These are phyloP conservation scores for Leucania comma DNA, from an alignment of 2,888 invertebrate genomes.

Conservation along the genomic window DNA sequence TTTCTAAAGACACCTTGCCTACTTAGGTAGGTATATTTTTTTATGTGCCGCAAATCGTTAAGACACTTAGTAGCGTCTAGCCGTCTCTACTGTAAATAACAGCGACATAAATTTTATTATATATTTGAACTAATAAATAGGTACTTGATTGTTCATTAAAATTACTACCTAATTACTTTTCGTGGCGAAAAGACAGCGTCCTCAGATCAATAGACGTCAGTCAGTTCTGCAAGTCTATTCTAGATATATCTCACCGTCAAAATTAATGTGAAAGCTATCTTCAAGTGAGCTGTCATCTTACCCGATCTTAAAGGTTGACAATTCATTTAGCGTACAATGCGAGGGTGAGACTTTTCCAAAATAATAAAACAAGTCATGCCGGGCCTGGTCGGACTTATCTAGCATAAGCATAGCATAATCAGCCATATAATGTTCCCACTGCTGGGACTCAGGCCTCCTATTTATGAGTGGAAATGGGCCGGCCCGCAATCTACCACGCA, in stretches of 20 bases:
- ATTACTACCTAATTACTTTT: background rate
- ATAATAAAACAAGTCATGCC: background rate
- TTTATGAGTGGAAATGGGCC: no score
- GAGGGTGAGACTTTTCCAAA: no score
- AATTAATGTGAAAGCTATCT: no score
- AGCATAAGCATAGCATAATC: no score
- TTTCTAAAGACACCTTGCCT: background rate
- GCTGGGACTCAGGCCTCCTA: no score
- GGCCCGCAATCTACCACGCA: no score
- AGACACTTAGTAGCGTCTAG: constrained; percentile 17
- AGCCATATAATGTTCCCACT: no score
- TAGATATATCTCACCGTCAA: background rate
- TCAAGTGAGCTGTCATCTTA: background rate
- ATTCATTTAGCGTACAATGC: background rate
- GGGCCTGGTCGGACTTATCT: background rate
- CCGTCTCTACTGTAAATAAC: background rate
- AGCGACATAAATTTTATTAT: constrained; percentile 14
- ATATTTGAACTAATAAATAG: background rate
- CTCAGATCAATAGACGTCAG: background rate
- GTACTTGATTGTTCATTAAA: background rate
- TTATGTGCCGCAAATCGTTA: constrained; percentile 13
- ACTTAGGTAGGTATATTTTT: background rate
- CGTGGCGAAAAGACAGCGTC: no score
- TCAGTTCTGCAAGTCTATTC: background rate
- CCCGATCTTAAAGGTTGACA: background rate